Evolutionary conservation across 2,797 vertebrate species (phyloP).

Genomic region (Siniperca undulata): DNA sequence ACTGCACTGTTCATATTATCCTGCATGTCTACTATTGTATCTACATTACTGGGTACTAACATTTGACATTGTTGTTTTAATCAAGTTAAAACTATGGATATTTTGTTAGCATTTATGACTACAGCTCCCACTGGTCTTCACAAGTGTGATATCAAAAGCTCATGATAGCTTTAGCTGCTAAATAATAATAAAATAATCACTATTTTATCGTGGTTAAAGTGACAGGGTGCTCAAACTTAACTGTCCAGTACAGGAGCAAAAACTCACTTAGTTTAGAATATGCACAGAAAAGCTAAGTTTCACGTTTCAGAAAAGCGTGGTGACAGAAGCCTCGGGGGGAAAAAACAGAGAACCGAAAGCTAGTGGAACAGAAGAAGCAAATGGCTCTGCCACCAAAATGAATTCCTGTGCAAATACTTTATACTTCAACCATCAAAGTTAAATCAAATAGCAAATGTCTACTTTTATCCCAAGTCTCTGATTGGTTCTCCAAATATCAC

Average conservation of each 20-base stretch:
- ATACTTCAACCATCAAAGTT: neutral
- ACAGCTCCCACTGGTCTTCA: neutral
- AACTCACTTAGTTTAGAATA: neutral
- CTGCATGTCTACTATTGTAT: neutral
- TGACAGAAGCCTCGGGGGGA: neutral
- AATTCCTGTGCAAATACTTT: neutral
- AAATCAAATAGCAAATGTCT: neutral
- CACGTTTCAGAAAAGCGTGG: neutral
- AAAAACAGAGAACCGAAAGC: neutral
- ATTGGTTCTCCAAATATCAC: neutral
- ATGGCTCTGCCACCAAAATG: neutral
- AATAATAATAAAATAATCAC: neutral
- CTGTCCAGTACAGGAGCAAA: neutral
- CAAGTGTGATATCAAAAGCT: neutral
- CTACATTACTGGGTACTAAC: neutral
- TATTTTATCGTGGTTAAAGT: neutral
- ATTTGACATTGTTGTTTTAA: neutral
- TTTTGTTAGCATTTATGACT: conserved; percentile 1
- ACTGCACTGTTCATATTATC: neutral
- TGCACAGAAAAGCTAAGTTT: neutral
- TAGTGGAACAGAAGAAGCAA: neutral
- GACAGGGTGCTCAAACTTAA: neutral
- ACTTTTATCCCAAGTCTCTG: neutral
- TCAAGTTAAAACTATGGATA: neutral
- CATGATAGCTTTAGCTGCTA: neutral